Base-by-base conservation (phyloP, 2,113 vertebrate genomes). In the Pelecanoides urinatrix region DNA sequence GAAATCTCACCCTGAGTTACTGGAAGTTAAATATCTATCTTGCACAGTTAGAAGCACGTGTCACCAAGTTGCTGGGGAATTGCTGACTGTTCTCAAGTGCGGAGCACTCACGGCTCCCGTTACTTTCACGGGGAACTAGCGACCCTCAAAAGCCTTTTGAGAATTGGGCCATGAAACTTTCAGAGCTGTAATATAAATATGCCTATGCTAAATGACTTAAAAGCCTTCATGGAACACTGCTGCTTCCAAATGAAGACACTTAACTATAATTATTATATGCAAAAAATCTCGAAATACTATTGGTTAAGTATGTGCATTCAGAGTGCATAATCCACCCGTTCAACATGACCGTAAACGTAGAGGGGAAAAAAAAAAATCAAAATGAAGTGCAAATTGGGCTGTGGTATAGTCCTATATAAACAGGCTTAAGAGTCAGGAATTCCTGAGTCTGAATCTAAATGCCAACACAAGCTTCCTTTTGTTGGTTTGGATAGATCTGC, bases 371-470 rank as follows among this genome's bases (percentile, higher is more conserved):
- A n/a, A n/a, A 96, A 96, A 90, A 32, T 86, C 50, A 61, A 94
- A 93, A 71, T 92, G 72, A 97, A 96, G 96, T 96, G 94, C 90
- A 96, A 97, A 96, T 94, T 93, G 96, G 92, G 95, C 92, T 96
- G 96, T 96, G 96, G 95, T 97, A 26, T 40, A 95, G 88, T 47
- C 88, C 94, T 97, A 36, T 86, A 94, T 84, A 97, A 96, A 96
- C 96, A 96, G 94, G 78, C 90, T 97, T 97, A 96, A 97, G 94
- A 96, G 96, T 96, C 90, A 95, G 94, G 94, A 96, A 95, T 96
- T 97, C 96, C 96, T 93, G 81, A 92, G 95, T 90, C 25, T 76
- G 90, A 62, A 85, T 70, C 32, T 29, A 68, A 93, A 96, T 73
- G 94, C 92, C 92, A 94, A 95, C 94, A 96, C 96, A 97, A 97